Evolutionary conservation across 1,140 invertebrate genomes (phyloP).

Genomic region (Caenorhabditis remanei): DNA sequence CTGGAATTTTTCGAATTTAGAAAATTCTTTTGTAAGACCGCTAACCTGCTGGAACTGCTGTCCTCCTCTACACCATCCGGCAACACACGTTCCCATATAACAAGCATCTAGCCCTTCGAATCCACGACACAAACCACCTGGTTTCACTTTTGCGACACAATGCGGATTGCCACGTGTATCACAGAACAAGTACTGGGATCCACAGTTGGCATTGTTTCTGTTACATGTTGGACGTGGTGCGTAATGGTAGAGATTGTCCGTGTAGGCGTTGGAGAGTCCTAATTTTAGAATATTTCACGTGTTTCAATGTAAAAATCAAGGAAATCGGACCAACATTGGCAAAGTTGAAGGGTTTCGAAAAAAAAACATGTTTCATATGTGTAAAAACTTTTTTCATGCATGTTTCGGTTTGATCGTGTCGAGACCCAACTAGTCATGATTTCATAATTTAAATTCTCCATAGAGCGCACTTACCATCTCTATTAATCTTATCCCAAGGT

Average conservation of each 20-base stretch:
- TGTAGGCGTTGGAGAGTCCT: constrained; percentile 76
- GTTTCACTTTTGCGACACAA: constrained; percentile 75
- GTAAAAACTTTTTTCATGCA: too few relatives aligned
- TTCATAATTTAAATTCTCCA: background rate
- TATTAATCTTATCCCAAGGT: constrained; percentile 73
- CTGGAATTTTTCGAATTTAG: background rate
- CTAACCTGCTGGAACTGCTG: constrained; percentile 58
- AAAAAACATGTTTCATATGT: too few relatives aligned
- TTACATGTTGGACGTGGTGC: constrained; percentile 74
- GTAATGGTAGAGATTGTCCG: constrained; percentile 76
- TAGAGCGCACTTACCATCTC: constrained; percentile 67
- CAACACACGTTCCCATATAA: constrained; percentile 70
- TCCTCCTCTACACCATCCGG: constrained; percentile 69
- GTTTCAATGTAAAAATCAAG: background rate
- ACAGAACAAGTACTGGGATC: constrained; percentile 77
- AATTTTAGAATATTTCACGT: background rate
- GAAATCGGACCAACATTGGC: background rate
- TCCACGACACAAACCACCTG: constrained; percentile 71
- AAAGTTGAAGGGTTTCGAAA: too few relatives aligned
- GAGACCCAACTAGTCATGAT: too few relatives aligned
- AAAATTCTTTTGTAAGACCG: background rate
- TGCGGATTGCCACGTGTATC: constrained; percentile 72
- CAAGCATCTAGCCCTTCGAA: constrained; percentile 75
- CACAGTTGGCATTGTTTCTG: constrained; percentile 72
- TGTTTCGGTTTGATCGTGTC: too few relatives aligned